These are phyloP conservation scores for Clarias magur DNA, from an alignment of 2,113 vertebrate species.

Conservation along the genomic window DNA sequence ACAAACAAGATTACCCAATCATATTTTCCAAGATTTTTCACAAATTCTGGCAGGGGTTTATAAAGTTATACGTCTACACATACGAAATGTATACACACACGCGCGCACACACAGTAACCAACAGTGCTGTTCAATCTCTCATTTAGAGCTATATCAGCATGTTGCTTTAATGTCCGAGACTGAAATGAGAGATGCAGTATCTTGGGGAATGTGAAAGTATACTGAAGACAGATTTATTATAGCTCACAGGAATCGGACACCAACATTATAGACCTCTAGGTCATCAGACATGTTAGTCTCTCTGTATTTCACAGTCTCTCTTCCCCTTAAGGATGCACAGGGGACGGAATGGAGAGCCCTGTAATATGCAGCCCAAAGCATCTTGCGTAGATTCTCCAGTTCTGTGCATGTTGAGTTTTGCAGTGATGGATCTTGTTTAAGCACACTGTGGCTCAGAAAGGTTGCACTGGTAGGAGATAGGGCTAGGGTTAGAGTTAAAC, in stretches of 20 bases:
- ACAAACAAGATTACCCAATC: too few relatives aligned
- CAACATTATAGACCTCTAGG: slow-evolving; percentile 14
- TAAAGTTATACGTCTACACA: too few relatives aligned
- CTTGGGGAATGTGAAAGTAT: slow-evolving; percentile 6
- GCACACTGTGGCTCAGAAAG: background rate
- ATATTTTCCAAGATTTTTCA: too few relatives aligned
- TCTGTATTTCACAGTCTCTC: slow-evolving; percentile 43
- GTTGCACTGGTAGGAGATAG: background rate
- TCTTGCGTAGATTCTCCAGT: background rate
- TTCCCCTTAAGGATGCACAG: slow-evolving; percentile 26
- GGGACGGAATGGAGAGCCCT: background rate
- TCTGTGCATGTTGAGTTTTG: background rate
- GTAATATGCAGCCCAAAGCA: background rate
- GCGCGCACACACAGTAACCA: background rate
- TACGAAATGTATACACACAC: background rate
- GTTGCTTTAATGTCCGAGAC: slow-evolving; percentile 11
- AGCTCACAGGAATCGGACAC: slow-evolving; percentile 28
- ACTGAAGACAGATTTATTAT: slow-evolving; percentile 42
- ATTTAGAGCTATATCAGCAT: background rate
- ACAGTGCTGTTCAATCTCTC: slow-evolving; percentile 22
- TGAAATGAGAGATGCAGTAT: slow-evolving; percentile 23
- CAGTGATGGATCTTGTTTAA: background rate
- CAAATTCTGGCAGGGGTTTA: too few relatives aligned
- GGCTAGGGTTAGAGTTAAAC: background rate
- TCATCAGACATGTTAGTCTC: slow-evolving; percentile 21